phyloP scores from a whole-genome alignment of 1,140 invertebrate species.

The Lepidostoma basale region DNA sequence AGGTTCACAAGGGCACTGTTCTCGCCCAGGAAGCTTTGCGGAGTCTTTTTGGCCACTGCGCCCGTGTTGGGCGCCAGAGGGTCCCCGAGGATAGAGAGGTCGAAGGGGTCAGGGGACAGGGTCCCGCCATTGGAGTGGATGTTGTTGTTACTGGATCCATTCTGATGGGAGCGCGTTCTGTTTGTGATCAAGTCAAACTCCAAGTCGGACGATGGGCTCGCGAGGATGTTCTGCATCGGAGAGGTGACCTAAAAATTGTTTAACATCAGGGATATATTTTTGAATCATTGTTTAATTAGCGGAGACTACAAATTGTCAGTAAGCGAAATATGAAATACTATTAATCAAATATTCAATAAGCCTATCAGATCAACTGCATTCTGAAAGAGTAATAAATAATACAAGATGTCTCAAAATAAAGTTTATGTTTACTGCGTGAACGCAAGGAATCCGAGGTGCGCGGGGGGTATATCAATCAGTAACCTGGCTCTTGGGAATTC shows the following conservation, averaged over 20 bases:
- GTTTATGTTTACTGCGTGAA: too few species aligned
- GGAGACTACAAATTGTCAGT: too few species aligned
- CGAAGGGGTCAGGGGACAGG: conserved; percentile 70
- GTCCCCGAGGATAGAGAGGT: conserved; percentile 68
- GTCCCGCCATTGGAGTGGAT: conserved; percentile 51
- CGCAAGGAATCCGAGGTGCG: too few species aligned
- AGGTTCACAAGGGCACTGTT: conserved; percentile 93
- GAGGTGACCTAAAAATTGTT: conserved; percentile 38
- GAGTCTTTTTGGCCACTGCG: conserved; percentile 76
- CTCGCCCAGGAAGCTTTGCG: conserved; percentile 91
- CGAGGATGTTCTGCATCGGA: conserved; percentile 50
- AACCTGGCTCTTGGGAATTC: too few species aligned
- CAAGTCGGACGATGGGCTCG: conserved; percentile 72
- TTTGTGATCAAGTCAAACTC: conserved; percentile 85
- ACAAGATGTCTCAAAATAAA: too few species aligned
- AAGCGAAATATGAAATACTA: too few species aligned
- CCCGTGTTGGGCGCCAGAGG: conserved; percentile 55
- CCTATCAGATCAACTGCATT: too few species aligned
- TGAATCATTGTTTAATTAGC: too few species aligned
- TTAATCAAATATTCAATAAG: too few species aligned
- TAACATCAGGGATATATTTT: too few species aligned
- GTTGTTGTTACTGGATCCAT: conserved; percentile 51
- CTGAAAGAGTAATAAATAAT: too few species aligned
- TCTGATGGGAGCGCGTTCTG: conserved; percentile 57
- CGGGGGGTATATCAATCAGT: too few species aligned